Evolutionary conservation across 2,888 invertebrate genomes (phyloP), one percentile per base, ranked within the genome.

Genomic region (Oscheius sp.): DNA sequence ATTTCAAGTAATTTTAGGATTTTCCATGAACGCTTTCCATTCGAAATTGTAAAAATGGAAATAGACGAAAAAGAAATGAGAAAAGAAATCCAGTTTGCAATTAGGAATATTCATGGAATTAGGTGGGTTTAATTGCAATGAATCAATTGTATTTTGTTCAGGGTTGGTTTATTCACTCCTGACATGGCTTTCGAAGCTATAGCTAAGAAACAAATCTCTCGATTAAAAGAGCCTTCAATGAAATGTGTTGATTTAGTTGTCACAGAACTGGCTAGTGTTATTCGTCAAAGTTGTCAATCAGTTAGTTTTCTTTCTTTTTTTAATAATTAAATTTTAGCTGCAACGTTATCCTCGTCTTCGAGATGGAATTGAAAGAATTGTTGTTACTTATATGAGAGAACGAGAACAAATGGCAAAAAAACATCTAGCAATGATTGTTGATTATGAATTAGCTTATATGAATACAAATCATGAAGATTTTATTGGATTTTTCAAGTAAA

Each of bases 171-270:
- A 76, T 99, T 99, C 91, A 99, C 99, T 41, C 99, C 99, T 7
- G 99, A 99, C 90, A 97, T 97, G 96, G 99, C 99, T 71, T 99
- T 99, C 90, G 99, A 99, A 90, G 97, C 97, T 73, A 99, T 99
- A 88, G 99, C 99, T 53, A 99, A 99, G 91, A 96, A 96, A 89
- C 99, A 99, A 91, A 99, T 99, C 85, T 92, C 79, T 27, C 83
- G 87, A 53, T 82, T 87, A 56, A 86, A 87, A 76, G 96, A 96
- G 90, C 99, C 99, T n/a, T 94, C 95, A 86, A 92, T 99, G 83
- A 99, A 98, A 90, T 99, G 98, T 91, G 95, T 97, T 63, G 99
- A 99, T 91, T 92, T 99, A 89, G 98, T 98, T 78, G 95, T 98
- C 64, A 93, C 93, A 86, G 99, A 99, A 91, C 91, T 99, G 77